A percentile compares a stretch with the other conserved stretches of the same genome.
Conservation (phyloP, 53 echinoderm and acorn worm species). For the Arbacia lixula region DNA sequence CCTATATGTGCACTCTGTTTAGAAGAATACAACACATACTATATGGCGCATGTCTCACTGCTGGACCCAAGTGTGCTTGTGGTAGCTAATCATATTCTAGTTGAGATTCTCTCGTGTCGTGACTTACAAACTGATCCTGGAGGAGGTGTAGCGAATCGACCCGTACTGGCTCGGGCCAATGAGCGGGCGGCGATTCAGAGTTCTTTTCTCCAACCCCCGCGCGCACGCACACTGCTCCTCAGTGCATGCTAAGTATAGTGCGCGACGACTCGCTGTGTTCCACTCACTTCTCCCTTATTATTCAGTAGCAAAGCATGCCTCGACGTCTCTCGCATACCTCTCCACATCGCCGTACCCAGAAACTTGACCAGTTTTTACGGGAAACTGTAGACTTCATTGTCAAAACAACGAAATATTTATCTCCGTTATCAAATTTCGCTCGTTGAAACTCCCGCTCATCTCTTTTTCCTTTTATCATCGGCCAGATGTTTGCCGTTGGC, state of each 20-base stretch:
- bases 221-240: not conserved
- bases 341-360: not conserved
- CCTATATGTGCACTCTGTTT: too few species aligned
- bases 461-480: constrained; percentile 5
- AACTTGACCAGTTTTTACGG: too few species aligned
- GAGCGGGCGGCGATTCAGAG: not conserved
- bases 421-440: constrained; percentile 24
- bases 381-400: too few species aligned
- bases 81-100: too few species aligned
- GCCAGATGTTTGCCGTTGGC: too few species aligned
- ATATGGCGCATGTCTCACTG: too few species aligned
- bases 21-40: too few species aligned
- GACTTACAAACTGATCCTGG: not conserved
- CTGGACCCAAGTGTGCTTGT: too few species aligned
- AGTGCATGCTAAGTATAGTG: not conserved
- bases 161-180: constrained; percentile 22
- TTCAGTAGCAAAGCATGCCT: not conserved
- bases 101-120: too few species aligned
- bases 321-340: not conserved
- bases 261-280: too few species aligned
- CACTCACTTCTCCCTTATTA: too few species aligned
- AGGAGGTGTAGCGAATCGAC: constrained; percentile 27
- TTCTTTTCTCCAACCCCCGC: not conserved
- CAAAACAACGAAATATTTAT: constrained; percentile 32
- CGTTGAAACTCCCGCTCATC: constrained; percentile 2